Base-by-base conservation (phyloP, 2,797 vertebrate species). In the Lepus townsendii region DNA sequence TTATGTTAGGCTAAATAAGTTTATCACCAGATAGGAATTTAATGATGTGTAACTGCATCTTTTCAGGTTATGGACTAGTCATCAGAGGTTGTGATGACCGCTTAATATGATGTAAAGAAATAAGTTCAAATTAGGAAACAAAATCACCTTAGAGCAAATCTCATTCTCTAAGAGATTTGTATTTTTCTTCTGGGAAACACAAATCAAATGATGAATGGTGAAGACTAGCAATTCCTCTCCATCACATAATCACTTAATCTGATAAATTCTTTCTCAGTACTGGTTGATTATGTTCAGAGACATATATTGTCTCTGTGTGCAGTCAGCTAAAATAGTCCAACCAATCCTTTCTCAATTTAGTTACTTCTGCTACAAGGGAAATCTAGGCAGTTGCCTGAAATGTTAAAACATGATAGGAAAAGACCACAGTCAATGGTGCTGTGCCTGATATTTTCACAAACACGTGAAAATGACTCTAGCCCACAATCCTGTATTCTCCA, bases 1-100 rank as follows among this genome's bases (percentile, higher is more conserved):
- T 97, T 94, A 90, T 77, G 19, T 88, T 93, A 86, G 26, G 52
- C 86, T 94, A 90, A 94, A 97, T 96, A 90, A 93, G 76, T 93
- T 93, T 96, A 73, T 92, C 68, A 94, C 52, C 50, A 88, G 78
- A 95, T 68, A 91, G 57, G n/a, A 79, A 95, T 80, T 86, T 95
- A 97, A 97, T 95, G 90, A 96, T 66, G 35, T 57, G 35, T 35
- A 72, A 96, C 94, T 91, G 75, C 68, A 38, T 78, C 85, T 85
- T 94, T 87, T 38, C 12, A 90, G 66, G 62, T 85, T 83, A 32
- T 68, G 17, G 32, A 69, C 8, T 35, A 78, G 27, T 88, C 68
- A 85, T 77, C 52, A 84, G 82, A 79, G 26, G 32, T 80, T 88
- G 12, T 19, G 69, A 35, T 77, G 82, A 85, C 42, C 78, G 60